Evolutionary conservation across 2,888 invertebrate genomes (phyloP).

Genomic region (Beris morrisii): DNA sequence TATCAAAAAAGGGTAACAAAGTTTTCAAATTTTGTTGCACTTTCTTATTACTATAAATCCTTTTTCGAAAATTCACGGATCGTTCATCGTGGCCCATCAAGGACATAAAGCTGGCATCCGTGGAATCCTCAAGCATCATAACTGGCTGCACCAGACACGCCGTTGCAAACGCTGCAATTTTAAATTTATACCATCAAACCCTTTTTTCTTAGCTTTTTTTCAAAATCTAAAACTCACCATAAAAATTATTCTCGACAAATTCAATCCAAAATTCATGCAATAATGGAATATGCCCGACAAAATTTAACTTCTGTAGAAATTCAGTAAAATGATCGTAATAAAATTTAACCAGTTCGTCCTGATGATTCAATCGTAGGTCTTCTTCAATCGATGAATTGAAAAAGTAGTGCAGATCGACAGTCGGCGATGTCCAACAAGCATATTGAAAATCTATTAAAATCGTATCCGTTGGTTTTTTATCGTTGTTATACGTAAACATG

Average conservation of each 20-base stretch:
- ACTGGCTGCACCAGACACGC: slow-evolving; percentile 50
- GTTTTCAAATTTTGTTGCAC: slow-evolving; percentile 32
- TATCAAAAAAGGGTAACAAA: slow-evolving; percentile 38
- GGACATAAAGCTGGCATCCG: slow-evolving; percentile 52
- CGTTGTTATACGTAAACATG: slow-evolving; percentile 45
- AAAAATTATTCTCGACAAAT: slow-evolving; percentile 45
- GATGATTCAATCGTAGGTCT: slow-evolving; percentile 47
- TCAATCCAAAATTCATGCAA: slow-evolving; percentile 48
- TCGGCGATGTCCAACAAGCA: slow-evolving; percentile 54
- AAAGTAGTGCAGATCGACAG: slow-evolving; percentile 52
- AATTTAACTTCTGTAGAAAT: slow-evolving; percentile 46
- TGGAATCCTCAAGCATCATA: slow-evolving; percentile 49
- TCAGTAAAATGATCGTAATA: slow-evolving; percentile 47
- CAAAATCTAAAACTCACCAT: slow-evolving; percentile 30
- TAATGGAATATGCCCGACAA: slow-evolving; percentile 47
- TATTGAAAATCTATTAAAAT: slow-evolving; percentile 54
- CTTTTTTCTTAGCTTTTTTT: neutral
- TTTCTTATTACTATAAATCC: slow-evolving; percentile 33
- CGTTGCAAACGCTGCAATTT: slow-evolving; percentile 47
- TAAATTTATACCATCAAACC: neutral
- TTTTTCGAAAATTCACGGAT: slow-evolving; percentile 28
- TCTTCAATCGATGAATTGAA: slow-evolving; percentile 51
- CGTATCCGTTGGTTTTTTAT: slow-evolving; percentile 44
- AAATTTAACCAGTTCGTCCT: slow-evolving; percentile 50
- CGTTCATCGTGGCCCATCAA: slow-evolving; percentile 49